Base-by-base conservation (phyloP, 2,113 vertebrate genomes). In the Chelonoidis abingdonii region DNA sequence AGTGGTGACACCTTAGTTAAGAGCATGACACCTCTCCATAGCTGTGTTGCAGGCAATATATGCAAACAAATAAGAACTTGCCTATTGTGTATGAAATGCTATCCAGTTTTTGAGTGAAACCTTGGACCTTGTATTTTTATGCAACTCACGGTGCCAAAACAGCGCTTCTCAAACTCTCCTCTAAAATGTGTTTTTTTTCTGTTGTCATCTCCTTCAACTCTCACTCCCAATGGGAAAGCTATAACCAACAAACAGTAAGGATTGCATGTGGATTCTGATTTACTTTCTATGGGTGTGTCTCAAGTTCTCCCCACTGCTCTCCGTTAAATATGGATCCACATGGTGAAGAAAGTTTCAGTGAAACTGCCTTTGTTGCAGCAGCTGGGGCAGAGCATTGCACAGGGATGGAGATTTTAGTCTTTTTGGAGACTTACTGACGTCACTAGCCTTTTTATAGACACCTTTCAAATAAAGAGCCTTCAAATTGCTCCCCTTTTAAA, bases 351-450 rank as follows among this genome's bases (percentile, higher is more conserved):
- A 88, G 52, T 84, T 90, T 35, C 65, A 94, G 82, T 95, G 54
- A 76, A 52, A 29, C 4, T 90, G 72, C 87, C 78, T 80, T 92
- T 83, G 35, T n/a, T 78, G 84, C 17, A 19, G 76, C 93, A 52
- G 52, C 80, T 94, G 52, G 87, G 89, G 95, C 69, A 59, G 41
- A 92, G 79, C 38, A 56, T 83, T 95, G 80, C 69, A 78, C 87
- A 90, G 56, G 78, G 44, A 35, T 49, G 53, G 88, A 25, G 91
- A 78, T 50, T 91, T 69, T 89, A 5, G 10, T 25, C 24, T 89
- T 76, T 90, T 87, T 52, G 88, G 80, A 93, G 44, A 59, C 49
- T 88, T 93, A 13, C 3, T 88, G 50, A 22, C 81, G 24, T 92
- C 38, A 56, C 52, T 56, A 44, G 27, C 62, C 91, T 94, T 92